These are phyloP conservation scores for Aphelenchoides besseyi DNA, from an alignment of 1,140 invertebrate genomes.

Conservation along the genomic window DNA sequence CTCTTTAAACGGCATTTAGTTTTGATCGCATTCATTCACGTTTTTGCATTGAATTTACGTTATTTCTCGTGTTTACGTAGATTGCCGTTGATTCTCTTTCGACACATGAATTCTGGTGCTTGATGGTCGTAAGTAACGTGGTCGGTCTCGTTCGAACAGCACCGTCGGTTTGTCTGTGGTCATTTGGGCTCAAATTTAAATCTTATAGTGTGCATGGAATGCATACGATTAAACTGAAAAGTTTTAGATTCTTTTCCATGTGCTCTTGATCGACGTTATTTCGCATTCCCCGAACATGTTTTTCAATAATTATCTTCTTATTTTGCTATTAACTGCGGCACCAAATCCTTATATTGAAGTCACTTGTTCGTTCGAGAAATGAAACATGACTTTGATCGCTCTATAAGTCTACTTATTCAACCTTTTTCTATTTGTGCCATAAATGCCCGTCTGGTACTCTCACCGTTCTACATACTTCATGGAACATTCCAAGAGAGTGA, in stretches of 20 bases:
- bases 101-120: neutral
- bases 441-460: conserved; percentile 3
- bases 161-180: too few relatives aligned
- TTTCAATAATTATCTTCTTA: neutral
- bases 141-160: too few relatives aligned
- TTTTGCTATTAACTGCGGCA: neutral
- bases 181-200: too few relatives aligned
- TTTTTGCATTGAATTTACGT: neutral
- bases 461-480: conserved; percentile 13
- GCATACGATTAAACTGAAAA: too few relatives aligned
- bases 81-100: neutral
- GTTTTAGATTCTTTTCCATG: neutral
- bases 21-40: neutral
- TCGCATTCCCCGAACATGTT: neutral
- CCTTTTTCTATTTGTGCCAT: neutral
- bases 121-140: neutral
- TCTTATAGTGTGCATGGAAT: too few relatives aligned
- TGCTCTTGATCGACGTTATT: neutral
- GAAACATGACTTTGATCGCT: neutral
- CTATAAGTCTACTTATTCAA: neutral
- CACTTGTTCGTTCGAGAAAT: neutral
- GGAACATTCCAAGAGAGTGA: conserved; percentile 19
- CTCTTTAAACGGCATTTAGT: too few relatives aligned
- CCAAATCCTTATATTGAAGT: neutral
- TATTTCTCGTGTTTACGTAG: neutral